A percentile compares a stretch with the other conserved stretches of the same genome.
These are phyloP conservation scores for Neogale vison DNA, from an alignment of 2,113 vertebrate genomes.

Conservation along the genomic window DNA sequence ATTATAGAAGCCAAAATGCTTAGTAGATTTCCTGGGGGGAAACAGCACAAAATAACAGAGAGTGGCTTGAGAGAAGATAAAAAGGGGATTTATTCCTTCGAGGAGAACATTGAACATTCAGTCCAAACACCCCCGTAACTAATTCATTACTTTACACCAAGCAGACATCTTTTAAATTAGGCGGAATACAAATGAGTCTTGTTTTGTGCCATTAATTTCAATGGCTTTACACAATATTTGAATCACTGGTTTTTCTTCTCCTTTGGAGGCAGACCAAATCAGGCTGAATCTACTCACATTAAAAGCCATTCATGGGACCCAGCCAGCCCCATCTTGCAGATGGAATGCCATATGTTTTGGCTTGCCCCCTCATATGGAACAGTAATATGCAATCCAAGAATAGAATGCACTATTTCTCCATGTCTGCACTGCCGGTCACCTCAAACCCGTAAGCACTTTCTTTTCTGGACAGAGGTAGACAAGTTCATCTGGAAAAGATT, in stretches of 20 bases:
- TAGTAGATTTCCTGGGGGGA: constrained; percentile 73
- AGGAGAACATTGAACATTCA: constrained; percentile 72
- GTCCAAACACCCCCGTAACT: constrained; percentile 74
- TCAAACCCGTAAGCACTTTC: constrained; percentile 62
- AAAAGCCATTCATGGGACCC: constrained; percentile 82
- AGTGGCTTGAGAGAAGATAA: constrained; percentile 53
- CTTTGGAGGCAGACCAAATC: constrained; percentile 86
- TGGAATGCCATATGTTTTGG: constrained; percentile 86
- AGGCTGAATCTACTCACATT: constrained; percentile 80
- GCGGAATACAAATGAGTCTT: constrained; percentile 83
- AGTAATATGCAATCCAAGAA: constrained; percentile 79
- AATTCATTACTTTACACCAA: constrained; percentile 83
- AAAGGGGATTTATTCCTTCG: constrained; percentile 74
- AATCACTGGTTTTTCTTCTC: constrained; percentile 82
- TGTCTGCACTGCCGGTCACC: constrained; percentile 58
- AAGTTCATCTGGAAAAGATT: constrained; percentile 64
- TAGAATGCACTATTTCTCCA: constrained; percentile 73
- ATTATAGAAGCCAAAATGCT: constrained; percentile 74
- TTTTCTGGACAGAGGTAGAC: constrained; percentile 5
- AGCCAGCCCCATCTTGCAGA: constrained; percentile 84
- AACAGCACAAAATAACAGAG: constrained; percentile 65
- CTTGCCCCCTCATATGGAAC: constrained; percentile 80
- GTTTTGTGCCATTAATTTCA: constrained; percentile 85
- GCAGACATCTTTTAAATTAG: constrained; percentile 82
- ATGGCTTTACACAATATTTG: constrained; percentile 86